These are phyloP conservation scores for Spea bombifrons DNA, from an alignment of 2,113 vertebrate genomes.

Conservation along the genomic window DNA sequence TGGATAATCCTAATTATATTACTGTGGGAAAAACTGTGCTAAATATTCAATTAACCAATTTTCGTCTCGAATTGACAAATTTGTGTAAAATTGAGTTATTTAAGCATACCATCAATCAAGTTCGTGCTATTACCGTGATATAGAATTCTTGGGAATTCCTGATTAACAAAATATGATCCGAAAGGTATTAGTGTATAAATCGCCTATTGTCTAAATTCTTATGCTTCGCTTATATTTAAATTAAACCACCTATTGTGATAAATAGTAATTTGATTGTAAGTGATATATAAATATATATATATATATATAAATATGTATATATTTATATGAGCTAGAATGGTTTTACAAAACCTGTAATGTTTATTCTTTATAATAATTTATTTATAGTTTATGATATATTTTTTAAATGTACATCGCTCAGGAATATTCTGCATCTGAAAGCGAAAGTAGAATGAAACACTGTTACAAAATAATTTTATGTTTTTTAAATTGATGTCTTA, in stretches of 20 bases:
- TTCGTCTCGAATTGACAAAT: slow-evolving; percentile 45
- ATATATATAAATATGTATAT: slow-evolving; percentile 11
- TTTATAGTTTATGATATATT: no score
- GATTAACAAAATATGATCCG: background rate
- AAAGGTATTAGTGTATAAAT: no score
- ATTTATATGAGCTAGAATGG: slow-evolving; percentile 11
- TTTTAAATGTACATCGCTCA: no score
- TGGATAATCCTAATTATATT: slow-evolving; percentile 45
- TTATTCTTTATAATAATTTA: no score
- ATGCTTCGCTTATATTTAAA: no score
- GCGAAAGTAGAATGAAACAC: background rate
- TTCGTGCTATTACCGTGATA: slow-evolving; percentile 36
- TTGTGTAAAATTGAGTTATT: slow-evolving; percentile 61
- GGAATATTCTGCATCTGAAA: background rate
- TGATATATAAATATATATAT: no score
- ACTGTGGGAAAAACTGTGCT: slow-evolving; percentile 51
- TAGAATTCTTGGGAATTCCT: slow-evolving; percentile 45
- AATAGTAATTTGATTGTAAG: no score
- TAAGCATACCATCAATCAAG: slow-evolving; percentile 49
- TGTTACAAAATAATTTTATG: no score
- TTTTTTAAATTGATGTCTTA: no score
- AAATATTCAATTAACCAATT: slow-evolving; percentile 53
- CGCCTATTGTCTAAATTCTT: no score
- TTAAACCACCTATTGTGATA: no score
- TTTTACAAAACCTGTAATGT: background rate